A percentile compares a stretch with the other conserved stretches of the same genome.
Evolutionary conservation across 2,888 invertebrate genomes (phyloP).

Genomic region (Strigamia transsilvanica): DNA sequence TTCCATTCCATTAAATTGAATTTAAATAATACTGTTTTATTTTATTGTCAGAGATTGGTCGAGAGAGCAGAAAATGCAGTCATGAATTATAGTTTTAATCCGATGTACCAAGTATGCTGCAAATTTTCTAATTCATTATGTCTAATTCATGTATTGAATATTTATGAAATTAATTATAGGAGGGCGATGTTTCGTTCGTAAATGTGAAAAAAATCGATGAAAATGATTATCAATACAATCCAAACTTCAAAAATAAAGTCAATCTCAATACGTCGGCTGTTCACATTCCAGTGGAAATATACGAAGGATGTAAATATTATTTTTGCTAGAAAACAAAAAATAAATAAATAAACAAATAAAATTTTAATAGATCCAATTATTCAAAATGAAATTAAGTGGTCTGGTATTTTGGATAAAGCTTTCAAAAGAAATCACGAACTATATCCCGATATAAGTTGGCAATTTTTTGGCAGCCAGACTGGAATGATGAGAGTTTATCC

Average conservation of each 20-base stretch:
- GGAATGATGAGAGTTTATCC: slow-evolving; percentile 51
- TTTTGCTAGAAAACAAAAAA: background rate
- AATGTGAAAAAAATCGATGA: slow-evolving; percentile 11
- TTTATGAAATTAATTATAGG: background rate
- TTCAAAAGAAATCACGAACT: slow-evolving; percentile 30
- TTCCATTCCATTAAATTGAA: background rate
- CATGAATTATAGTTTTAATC: slow-evolving; percentile 16
- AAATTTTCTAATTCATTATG: background rate
- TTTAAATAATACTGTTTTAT: background rate
- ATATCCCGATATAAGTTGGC: slow-evolving; percentile 50
- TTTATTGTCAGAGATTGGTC: background rate
- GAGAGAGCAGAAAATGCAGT: slow-evolving; percentile 17
- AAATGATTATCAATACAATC: background rate
- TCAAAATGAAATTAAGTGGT: slow-evolving; percentile 51
- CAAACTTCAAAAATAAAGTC: slow-evolving; percentile 15
- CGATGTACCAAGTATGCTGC: background rate
- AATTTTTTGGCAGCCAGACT: slow-evolving; percentile 50
- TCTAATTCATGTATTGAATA: background rate
- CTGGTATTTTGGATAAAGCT: slow-evolving; percentile 24
- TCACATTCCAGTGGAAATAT: slow-evolving; percentile 14
- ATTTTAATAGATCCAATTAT: slow-evolving; percentile 32
- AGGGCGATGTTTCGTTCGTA: background rate
- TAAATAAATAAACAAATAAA: background rate
- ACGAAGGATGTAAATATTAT: background rate
- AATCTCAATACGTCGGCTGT: background rate